Percentiles rank a stretch among this genome's conserved stretches.
These are phyloP conservation scores for Polyommatus iphigenia DNA, from an alignment of 2,888 invertebrate genomes.

Conservation along the genomic window DNA sequence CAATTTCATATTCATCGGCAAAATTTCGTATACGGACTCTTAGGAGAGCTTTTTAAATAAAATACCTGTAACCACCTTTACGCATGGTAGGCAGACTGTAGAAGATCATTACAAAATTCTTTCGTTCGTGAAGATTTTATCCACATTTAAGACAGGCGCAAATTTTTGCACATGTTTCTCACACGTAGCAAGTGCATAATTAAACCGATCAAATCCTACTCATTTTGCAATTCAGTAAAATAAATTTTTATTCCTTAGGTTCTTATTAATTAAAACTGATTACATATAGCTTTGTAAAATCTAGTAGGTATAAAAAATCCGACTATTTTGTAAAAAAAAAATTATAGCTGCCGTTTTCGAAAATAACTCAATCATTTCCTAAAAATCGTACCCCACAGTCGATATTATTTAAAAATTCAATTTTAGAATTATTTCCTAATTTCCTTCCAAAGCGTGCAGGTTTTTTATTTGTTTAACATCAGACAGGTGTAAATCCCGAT, in stretches of 20 bases:
- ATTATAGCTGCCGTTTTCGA: background rate
- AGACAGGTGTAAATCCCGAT: conserved; percentile 36
- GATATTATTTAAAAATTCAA: background rate
- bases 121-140: conserved; percentile 20
- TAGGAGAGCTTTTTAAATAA: background rate
- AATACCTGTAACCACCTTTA: background rate
- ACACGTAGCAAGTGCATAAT: background rate
- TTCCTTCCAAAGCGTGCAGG: background rate
- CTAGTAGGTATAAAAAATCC: too few species aligned
- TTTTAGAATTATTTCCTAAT: background rate
- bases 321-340: background rate
- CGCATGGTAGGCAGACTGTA: conserved; percentile 25
- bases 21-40: too few species aligned
- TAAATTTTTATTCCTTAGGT: too few species aligned
- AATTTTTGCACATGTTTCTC: conserved; percentile 4
- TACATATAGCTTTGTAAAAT: too few species aligned
- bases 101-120: conserved; percentile 24
- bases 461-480: conserved; percentile 31
- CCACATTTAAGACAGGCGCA: conserved; percentile 12
- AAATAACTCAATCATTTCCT: background rate
- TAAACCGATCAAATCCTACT: background rate
- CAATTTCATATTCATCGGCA: too few species aligned
- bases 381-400: background rate
- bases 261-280: too few species aligned
- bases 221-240: background rate